These are phyloP conservation scores for Chloebia gouldiae DNA, from an alignment of 2,113 vertebrate species.

Conservation along the genomic window DNA sequence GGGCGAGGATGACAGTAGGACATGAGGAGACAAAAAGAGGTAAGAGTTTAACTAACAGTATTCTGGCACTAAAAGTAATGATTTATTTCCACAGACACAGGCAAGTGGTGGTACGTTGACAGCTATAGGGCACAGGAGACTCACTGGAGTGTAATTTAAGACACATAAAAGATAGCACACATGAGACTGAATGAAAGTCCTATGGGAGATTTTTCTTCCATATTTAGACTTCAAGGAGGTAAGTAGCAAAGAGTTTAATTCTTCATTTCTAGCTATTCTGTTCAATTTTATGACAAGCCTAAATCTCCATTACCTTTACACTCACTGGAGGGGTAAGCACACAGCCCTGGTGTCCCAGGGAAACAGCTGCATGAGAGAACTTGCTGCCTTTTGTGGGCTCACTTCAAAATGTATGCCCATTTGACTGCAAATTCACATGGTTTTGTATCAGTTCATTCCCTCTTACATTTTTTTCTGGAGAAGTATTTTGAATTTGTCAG, in stretches of 20 bases:
- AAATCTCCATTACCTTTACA: neutral
- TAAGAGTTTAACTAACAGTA: constrained; percentile 10
- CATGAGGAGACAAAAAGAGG: neutral
- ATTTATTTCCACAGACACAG: neutral
- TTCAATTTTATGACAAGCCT: neutral
- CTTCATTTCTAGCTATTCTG: neutral
- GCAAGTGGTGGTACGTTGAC: neutral
- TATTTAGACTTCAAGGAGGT: neutral
- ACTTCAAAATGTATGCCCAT: neutral
- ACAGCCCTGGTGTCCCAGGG: neutral
- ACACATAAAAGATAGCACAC: neutral
- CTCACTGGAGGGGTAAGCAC: neutral
- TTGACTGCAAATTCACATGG: neutral
- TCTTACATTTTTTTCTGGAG: neutral
- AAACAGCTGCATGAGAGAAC: neutral
- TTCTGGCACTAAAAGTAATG: neutral
- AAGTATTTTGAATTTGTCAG: neutral
- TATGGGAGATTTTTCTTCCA: neutral
- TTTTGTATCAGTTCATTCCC: neutral
- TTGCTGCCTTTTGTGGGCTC: neutral
- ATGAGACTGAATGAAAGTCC: neutral
- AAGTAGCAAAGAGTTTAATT: neutral
- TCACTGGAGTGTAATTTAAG: constrained; percentile 12
- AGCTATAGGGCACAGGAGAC: neutral
- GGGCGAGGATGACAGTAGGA: neutral